A percentile compares a stretch with the other conserved stretches of the same genome.
phyloP scores from a whole-genome alignment of 1,140 invertebrate genomes.

The Sycophaga agraensis region DNA sequence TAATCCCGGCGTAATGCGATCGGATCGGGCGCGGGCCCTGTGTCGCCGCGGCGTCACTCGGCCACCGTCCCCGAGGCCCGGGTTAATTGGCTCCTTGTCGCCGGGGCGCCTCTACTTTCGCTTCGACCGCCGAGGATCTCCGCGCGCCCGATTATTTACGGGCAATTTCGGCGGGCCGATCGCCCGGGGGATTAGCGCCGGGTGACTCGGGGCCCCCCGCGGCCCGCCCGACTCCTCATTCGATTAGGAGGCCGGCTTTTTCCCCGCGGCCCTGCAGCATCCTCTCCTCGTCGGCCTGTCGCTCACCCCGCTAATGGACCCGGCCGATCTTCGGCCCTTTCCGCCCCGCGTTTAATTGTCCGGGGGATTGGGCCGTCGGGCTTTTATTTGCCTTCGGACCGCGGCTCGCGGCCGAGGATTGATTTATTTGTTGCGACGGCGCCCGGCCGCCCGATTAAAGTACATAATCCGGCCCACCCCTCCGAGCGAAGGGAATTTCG shows the following conservation, averaged over 20 bases:
- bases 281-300: too few species aligned
- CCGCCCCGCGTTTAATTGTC: background rate
- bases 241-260: too few species aligned
- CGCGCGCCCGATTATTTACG: constrained; percentile 18
- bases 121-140: constrained; percentile 10
- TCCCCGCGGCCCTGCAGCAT: too few species aligned
- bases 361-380: background rate
- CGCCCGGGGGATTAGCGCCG: constrained; percentile 1
- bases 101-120: too few species aligned
- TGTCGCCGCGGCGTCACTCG: background rate
- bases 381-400: background rate
- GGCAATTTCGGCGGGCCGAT: constrained; percentile 11
- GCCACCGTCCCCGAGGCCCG: background rate
- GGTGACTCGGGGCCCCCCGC: background rate
- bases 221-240: background rate
- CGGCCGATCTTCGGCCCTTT: background rate
- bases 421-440: too few species aligned
- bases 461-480: too few species aligned
- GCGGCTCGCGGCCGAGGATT: too few species aligned
- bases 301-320: too few species aligned
- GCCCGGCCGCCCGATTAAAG: too few species aligned
- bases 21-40: background rate
- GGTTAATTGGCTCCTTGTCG: constrained; percentile 28
- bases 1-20: constrained; percentile 11
- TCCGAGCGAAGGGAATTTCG: too few species aligned